Evolutionary conservation across 92 coral and sea anemone species (phyloP).

Genomic region (Zoanthus sansibaricus): DNA sequence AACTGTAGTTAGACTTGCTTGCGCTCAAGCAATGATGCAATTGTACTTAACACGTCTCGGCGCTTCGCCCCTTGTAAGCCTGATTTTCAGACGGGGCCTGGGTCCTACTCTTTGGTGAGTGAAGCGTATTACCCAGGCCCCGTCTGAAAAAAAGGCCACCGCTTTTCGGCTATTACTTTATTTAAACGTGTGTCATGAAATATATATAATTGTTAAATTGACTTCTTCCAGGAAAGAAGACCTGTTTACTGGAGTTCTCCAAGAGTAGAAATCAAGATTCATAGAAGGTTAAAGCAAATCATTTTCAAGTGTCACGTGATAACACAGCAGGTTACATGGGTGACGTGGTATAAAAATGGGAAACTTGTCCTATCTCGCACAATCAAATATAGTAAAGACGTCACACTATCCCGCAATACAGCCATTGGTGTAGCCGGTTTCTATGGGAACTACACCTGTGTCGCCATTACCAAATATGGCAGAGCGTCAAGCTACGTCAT

Average conservation of each 20-base stretch:
- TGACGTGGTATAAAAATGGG: conserved; percentile 30
- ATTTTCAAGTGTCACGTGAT: conserved; percentile 7
- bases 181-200: no score
- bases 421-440: neutral
- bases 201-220: no score
- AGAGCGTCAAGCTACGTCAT: conserved; percentile 2
- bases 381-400: neutral
- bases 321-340: neutral
- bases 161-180: no score
- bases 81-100: no score
- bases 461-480: conserved; percentile 15
- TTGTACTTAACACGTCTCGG: no score
- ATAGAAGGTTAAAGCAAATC: neutral
- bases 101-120: no score
- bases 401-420: neutral
- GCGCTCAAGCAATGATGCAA: no score
- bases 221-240: neutral
- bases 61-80: no score
- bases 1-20: no score
- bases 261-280: conserved; percentile 1
- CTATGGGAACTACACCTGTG: conserved; percentile 34
- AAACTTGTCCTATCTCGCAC: neutral
- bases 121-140: no score
- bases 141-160: no score
- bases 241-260: neutral